Evolutionary conservation across 1,140 invertebrate species (phyloP), one percentile per base, ranked within the genome.

Genomic region (Pteromalus puparum): DNA sequence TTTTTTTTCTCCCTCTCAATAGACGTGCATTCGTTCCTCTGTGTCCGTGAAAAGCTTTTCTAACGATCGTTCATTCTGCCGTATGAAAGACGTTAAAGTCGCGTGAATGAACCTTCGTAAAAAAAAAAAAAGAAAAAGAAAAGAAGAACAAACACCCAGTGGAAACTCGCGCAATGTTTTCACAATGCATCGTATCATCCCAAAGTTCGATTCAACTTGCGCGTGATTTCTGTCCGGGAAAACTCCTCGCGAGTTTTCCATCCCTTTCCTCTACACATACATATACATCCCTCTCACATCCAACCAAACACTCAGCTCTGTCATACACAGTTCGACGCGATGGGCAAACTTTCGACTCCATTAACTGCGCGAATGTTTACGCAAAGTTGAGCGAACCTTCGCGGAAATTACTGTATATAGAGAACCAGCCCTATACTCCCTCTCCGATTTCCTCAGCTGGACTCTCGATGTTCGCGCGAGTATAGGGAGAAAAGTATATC

Each of bases 291-390:
- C 38, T 42, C 38, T 42, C 38, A 42, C 38, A 42, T 42, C 38
- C 38, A 42, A 7, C 38, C 38, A 42, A 42, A 42, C 46, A 48
- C 46, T 48, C 15, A 1, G 46, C 21, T 61, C 53, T n/a, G 53
- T 61, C 53, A 61, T 21, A 61, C 18, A 18, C 53, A 61, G 67
- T 30, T 28, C 67, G 28, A 28, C 67, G 67, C 28, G 67, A 28
- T 70, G 24, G 67, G 67, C 67, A 70, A 70, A 70, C 67, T 70
- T 70, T 61, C 53, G 53, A 61, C 53, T n/a, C 21, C 53, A 61
- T 61, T 21, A 61, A 61, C 53, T 61, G 21, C 18, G 53, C 18
- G 53, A 61, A 61, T 61, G 53, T 61, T 61, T 61, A 61, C 53
- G 53, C 21, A 61, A 61, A 61, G 53, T 61, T 61, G 53, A 1